A percentile compares a stretch with the other conserved stretches of the same genome.
These are phyloP conservation scores for Gila orcuttii DNA, from an alignment of 2,113 vertebrate genomes.

Conservation along the genomic window DNA sequence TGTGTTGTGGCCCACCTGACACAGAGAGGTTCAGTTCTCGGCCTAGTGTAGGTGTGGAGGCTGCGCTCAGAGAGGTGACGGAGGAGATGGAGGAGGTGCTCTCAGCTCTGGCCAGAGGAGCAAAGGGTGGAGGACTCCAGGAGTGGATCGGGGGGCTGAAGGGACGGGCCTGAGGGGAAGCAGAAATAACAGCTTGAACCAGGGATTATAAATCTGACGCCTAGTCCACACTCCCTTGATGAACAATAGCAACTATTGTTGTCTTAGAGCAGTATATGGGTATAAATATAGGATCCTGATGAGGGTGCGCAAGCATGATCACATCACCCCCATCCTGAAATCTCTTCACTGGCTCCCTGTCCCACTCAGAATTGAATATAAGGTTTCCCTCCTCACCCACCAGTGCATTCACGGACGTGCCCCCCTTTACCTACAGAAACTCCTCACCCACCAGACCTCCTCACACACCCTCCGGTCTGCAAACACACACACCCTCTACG, in stretches of 20 bases:
- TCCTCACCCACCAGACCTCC: too few species aligned
- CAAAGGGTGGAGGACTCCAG: constrained; percentile 93
- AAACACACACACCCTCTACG: too few species aligned
- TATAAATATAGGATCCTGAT: neutral
- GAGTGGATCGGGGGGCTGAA: constrained; percentile 94
- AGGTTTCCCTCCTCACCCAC: too few species aligned
- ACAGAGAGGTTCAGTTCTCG: constrained; percentile 77
- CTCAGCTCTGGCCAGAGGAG: constrained; percentile 93
- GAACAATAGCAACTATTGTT: neutral
- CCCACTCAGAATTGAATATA: too few species aligned
- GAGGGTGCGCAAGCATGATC: too few species aligned
- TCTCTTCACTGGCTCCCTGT: too few species aligned
- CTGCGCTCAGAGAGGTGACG: constrained; percentile 91
- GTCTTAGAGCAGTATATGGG: neutral
- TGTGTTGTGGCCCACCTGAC: constrained; percentile 66
- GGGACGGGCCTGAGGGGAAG: constrained; percentile 83
- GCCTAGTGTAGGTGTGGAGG: constrained; percentile 95
- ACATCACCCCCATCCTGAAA: too few species aligned
- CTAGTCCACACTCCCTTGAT: neutral
- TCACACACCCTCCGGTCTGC: too few species aligned
- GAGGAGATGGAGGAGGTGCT: constrained; percentile 98
- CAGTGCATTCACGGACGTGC: too few species aligned
- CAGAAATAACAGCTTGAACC: neutral
- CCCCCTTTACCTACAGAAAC: too few species aligned
- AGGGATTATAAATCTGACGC: neutral